These are phyloP conservation scores for Lepidurus packardi DNA, from an alignment of 1,140 invertebrate species.

Conservation along the genomic window DNA sequence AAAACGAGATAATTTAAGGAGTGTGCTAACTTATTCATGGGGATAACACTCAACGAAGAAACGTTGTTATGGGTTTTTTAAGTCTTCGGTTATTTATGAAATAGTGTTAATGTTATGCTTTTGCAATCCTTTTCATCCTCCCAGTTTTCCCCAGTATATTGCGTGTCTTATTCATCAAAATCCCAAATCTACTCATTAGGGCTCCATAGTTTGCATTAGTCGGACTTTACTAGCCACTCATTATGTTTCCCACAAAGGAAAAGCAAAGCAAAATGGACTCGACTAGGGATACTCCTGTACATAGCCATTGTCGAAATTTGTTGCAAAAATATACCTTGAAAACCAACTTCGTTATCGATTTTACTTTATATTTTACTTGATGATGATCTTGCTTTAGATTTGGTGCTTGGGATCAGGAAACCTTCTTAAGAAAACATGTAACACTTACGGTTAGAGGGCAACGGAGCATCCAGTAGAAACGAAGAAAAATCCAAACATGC, in stretches of 20 bases:
- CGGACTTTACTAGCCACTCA: neutral
- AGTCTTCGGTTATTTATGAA: too few species aligned
- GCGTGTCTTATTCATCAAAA: too few species aligned
- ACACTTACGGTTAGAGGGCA: too few species aligned
- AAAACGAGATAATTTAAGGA: neutral
- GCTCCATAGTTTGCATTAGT: neutral
- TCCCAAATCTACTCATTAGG: too few species aligned
- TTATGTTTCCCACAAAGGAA: neutral
- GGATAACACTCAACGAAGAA: neutral
- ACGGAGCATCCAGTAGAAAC: too few species aligned
- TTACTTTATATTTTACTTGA: neutral
- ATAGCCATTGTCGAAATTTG: conserved; percentile 9
- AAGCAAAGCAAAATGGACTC: neutral
- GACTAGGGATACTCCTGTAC: neutral
- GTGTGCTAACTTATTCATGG: conserved; percentile 8
- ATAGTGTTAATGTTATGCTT: too few species aligned
- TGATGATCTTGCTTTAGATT: neutral
- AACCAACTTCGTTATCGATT: neutral
- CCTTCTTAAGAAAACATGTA: too few species aligned
- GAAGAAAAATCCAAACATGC: too few species aligned
- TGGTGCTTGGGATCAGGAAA: neutral
- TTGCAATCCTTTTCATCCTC: too few species aligned
- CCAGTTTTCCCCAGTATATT: too few species aligned
- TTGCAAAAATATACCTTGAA: conserved; percentile 8
- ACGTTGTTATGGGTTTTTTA: neutral